phyloP scores from a whole-genome alignment of 2,888 invertebrate species.

The Meloe dianella region DNA sequence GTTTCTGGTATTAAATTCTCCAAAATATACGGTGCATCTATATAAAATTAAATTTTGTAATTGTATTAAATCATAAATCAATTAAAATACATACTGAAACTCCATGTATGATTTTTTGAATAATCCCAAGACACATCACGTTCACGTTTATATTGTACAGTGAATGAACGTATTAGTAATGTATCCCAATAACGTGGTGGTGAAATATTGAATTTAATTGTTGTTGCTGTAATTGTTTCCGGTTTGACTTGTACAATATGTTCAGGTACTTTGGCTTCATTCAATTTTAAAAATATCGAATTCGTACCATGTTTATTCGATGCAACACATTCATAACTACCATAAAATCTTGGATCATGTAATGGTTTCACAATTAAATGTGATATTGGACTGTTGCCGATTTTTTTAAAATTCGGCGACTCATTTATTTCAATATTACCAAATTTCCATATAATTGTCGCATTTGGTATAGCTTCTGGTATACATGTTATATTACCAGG shows the following conservation, averaged over 20 bases:
- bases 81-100: constrained; percentile 62
- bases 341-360: constrained; percentile 69
- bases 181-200: constrained; percentile 79
- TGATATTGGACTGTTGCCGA: constrained; percentile 71
- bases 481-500: constrained; percentile 86
- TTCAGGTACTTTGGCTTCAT: constrained; percentile 76
- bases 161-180: constrained; percentile 75
- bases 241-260: constrained; percentile 71
- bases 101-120: constrained; percentile 78
- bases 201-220: constrained; percentile 78
- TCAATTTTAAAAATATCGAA: constrained; percentile 72
- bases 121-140: constrained; percentile 71
- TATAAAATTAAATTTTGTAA: constrained; percentile 13
- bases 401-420: constrained; percentile 40
- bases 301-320: constrained; percentile 76
- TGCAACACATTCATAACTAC: constrained; percentile 81
- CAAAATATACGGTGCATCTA: constrained; percentile 78
- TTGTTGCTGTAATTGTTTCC: constrained; percentile 79
- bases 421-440: constrained; percentile 47
- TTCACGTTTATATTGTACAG: constrained; percentile 77
- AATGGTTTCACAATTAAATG: constrained; percentile 73
- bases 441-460: constrained; percentile 85
- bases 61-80: not conserved
- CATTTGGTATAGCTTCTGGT: constrained; percentile 88
- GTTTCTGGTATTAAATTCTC: constrained; percentile 80